Percentiles rank a stretch among this genome's conserved stretches.
Evolutionary conservation across 2,113 vertebrate genomes (phyloP).

Genomic region (Sula dactylatra): DNA sequence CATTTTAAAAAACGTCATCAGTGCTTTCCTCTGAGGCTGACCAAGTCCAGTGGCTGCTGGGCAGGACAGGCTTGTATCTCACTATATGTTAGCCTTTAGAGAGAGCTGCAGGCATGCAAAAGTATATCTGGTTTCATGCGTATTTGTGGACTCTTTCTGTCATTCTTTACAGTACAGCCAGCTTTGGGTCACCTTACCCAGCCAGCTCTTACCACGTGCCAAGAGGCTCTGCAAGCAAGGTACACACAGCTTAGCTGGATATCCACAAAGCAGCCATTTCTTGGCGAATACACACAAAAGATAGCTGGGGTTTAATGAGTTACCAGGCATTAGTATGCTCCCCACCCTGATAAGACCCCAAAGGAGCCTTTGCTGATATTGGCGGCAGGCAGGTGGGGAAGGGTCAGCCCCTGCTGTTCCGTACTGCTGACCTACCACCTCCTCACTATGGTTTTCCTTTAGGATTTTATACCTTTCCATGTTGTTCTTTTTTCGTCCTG

Average conservation of each 20-base stretch:
- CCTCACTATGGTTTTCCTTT: not conserved
- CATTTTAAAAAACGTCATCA: not conserved
- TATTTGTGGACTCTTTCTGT: not conserved
- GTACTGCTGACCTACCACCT: not conserved
- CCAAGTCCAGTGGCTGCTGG: not conserved
- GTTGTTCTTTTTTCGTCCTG: not conserved
- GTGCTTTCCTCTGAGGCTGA: not conserved
- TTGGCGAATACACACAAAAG: not conserved
- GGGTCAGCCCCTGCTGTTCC: not conserved
- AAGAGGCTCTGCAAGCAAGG: not conserved
- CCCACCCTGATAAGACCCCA: not conserved
- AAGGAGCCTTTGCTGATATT: not conserved
- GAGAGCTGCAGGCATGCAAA: not conserved
- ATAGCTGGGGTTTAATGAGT: not conserved
- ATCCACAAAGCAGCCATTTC: not conserved
- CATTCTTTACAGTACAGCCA: not conserved
- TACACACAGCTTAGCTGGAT: not conserved
- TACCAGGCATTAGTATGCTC: not conserved
- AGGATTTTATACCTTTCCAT: not conserved
- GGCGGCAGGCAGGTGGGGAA: not conserved
- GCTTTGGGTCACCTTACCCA: not conserved
- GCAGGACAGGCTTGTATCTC: not conserved
- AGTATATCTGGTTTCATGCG: accelerated
- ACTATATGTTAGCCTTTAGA: not conserved
- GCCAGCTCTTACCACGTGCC: not conserved